Evolutionary conservation across 2,113 vertebrate species (phyloP).

Genomic region (Barbus barbus): DNA sequence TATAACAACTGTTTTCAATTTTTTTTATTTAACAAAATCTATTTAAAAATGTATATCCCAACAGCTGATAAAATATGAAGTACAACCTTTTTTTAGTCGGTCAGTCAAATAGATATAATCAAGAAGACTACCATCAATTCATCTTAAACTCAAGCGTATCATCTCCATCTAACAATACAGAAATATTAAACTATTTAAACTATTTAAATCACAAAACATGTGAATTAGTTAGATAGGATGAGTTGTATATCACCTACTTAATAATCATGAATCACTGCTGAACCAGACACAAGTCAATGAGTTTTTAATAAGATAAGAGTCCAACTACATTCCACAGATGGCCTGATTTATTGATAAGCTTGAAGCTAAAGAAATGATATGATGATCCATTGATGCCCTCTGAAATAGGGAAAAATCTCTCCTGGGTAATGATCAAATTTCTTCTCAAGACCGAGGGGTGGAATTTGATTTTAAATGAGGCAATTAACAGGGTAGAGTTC

Average conservation of each 20-base stretch:
- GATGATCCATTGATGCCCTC: conserved; percentile 19
- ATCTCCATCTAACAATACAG: neutral
- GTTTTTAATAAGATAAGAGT: conserved; percentile 32
- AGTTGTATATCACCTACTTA: neutral
- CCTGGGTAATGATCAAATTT: conserved; percentile 27
- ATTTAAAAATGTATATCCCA: neutral
- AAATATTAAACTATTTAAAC: neutral
- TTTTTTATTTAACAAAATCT: neutral
- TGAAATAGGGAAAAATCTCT: conserved; percentile 1
- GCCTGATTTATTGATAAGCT: conserved; percentile 40
- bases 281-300: conserved; percentile 9
- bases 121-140: neutral
- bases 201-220: neutral
- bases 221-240: neutral
- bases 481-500: conserved; percentile 40
- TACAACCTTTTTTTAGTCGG: neutral
- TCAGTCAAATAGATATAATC: too few species aligned
- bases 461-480: conserved; percentile 37
- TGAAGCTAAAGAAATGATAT: conserved; percentile 32
- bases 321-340: neutral
- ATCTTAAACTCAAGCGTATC: neutral
- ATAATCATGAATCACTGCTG: neutral
- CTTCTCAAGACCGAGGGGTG: conserved; percentile 11
- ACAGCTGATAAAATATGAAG: too few species aligned
- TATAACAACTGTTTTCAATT: neutral